Evolutionary conservation across 2,888 invertebrate genomes (phyloP), one percentile per base, ranked within the genome.

Genomic region (Biston betularia): DNA sequence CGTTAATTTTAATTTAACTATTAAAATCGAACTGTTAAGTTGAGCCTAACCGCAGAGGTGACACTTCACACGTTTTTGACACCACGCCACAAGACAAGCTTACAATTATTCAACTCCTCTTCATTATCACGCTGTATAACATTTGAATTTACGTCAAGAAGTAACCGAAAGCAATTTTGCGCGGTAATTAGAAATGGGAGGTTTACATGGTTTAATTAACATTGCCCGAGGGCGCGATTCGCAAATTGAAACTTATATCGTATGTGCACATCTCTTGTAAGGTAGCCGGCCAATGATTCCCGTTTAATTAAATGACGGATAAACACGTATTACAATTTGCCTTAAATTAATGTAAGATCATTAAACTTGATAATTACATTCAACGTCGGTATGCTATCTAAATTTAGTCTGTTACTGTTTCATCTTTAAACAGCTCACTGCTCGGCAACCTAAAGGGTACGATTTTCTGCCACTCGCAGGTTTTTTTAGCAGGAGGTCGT

Each of bases 181-280:
- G 63, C 63, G 33, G 71, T 75, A 72, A 78, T 79, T 75, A 76
- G 70, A 72, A 75, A 67, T 66, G 64, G 44, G 59, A 61, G 68
- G 69, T 66, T 73, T 71, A 71, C 71, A 73, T 50, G 63, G 69
- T 68, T 73, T 74, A 72, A 77, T 77, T 68, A 73, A 76, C 61
- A 72, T 58, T 50, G 55, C 66, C 68, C 71, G 53, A 55, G 68
- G 60, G 65, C 54, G 46, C 62, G 54, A 71, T 75, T 63, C 56
- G 50, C 61, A 69, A 75, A 74, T 74, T 73, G 63, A 74, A 69
- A 73, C 73, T 65, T 73, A 74, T 72, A 73, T 70, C 63, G 56
- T 74, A 58, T 68, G 63, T 46, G 50, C 63, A 66, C 57, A 53
- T 63, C 58, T 40, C 44, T 68, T 50, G 57, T 57, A 64, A 61